phyloP scores from a whole-genome alignment of 2,113 vertebrate species.

The Neolamprologus brichardi region DNA sequence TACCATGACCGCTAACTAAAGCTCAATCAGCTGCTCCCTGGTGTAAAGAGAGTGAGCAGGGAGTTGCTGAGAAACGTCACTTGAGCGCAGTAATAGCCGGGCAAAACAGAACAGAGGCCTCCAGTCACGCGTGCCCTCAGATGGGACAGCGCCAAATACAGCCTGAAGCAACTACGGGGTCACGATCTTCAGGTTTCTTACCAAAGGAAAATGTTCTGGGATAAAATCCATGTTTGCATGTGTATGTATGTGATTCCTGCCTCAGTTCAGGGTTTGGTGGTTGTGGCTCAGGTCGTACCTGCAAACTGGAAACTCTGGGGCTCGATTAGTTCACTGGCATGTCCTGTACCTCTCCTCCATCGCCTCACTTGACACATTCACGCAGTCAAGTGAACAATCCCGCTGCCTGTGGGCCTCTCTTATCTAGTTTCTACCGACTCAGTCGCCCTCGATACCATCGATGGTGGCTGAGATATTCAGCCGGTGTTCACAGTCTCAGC shows the following conservation, averaged over 20 bases:
- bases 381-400: fast-evolving
- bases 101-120: background rate
- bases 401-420: background rate
- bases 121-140: background rate
- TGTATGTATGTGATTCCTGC: background rate
- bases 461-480: background rate
- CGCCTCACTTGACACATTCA: fast-evolving
- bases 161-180: background rate
- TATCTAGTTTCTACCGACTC: fast-evolving
- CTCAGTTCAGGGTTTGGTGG: background rate
- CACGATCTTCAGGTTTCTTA: background rate
- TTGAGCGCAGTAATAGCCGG: fast-evolving
- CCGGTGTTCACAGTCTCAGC: background rate
- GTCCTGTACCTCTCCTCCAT: background rate
- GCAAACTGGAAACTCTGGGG: background rate
- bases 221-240: background rate
- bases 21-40: background rate
- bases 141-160: background rate
- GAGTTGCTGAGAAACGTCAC: background rate
- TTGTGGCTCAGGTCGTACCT: background rate
- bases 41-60: background rate
- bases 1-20: fast-evolving
- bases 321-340: fast-evolving
- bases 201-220: background rate
- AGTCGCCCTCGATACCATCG: fast-evolving